Evolutionary conservation across 2,797 vertebrate genomes (phyloP).

Genomic region (Rhynchotus rufescens): DNA sequence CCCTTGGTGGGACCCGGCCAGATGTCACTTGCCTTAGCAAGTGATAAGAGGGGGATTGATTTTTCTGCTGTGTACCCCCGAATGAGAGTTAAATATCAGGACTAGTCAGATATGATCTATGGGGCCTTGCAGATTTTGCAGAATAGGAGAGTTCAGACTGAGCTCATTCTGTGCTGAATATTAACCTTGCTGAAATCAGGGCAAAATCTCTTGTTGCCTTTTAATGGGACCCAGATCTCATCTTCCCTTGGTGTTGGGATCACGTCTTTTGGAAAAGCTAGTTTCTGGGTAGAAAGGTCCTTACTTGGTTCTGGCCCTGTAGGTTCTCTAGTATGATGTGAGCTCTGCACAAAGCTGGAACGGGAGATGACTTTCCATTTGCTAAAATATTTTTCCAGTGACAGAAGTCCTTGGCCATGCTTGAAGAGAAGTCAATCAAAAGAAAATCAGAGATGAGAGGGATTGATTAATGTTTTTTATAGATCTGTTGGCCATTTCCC

Average conservation of each 20-base stretch:
- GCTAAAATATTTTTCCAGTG: background rate
- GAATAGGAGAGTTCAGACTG: background rate
- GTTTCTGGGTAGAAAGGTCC: background rate
- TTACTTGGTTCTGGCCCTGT: background rate
- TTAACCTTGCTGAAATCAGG: rapidly evolving
- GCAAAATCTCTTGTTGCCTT: background rate
- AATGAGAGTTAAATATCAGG: background rate
- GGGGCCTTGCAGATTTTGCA: background rate
- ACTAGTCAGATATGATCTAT: background rate
- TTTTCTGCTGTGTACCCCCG: background rate
- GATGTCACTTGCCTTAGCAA: background rate
- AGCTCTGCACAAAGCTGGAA: background rate
- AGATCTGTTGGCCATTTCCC: background rate
- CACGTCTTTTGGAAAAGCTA: background rate
- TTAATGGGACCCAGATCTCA: background rate
- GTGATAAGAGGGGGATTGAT: background rate
- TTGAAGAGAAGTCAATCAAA: background rate
- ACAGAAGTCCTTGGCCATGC: background rate
- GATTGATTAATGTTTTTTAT: background rate
- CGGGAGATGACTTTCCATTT: background rate
- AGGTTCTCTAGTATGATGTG: background rate
- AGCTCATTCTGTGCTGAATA: background rate
- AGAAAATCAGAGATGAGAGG: background rate
- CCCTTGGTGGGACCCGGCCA: rapidly evolving
- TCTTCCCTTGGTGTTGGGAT: background rate